A percentile compares a stretch with the other conserved stretches of the same genome.
Evolutionary conservation across 1,140 invertebrate species (phyloP).

Genomic region (Pomacea maculata): DNA sequence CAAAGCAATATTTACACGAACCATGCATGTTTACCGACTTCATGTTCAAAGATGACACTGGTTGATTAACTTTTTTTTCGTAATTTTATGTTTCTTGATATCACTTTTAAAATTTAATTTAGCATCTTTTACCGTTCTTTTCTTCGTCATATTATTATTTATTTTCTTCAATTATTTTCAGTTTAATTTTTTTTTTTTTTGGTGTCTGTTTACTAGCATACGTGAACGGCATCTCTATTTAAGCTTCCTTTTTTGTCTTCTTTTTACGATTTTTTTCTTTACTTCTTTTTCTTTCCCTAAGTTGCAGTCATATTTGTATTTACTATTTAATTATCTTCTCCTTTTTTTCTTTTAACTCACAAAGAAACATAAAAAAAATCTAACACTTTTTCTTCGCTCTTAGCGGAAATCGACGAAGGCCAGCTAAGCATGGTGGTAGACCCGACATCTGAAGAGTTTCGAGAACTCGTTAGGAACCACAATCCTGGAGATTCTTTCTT

Average conservation of each 20-base stretch:
- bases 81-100: too few relatives aligned
- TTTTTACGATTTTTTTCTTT: neutral
- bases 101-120: too few relatives aligned
- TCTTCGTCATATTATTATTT: slow-evolving; percentile 11
- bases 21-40: too few relatives aligned
- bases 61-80: too few relatives aligned
- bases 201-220: neutral
- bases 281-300: neutral
- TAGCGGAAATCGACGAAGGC: slow-evolving; percentile 16
- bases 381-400: neutral
- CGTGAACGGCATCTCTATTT: neutral
- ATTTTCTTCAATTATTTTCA: slow-evolving; percentile 5
- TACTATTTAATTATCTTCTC: neutral
- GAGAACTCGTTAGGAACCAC: slow-evolving; percentile 15
- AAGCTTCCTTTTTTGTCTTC: neutral
- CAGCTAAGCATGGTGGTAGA: slow-evolving; percentile 12
- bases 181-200: neutral
- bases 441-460: slow-evolving; percentile 12
- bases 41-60: too few relatives aligned
- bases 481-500: slow-evolving; percentile 4
- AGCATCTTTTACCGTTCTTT: neutral
- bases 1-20: too few relatives aligned
- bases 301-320: neutral
- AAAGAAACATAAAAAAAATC: neutral
- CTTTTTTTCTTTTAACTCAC: neutral